Evolutionary conservation across 2,797 vertebrate species (phyloP), one percentile per base, ranked within the genome.

Genomic region (Lepilemur septentrionalis): DNA sequence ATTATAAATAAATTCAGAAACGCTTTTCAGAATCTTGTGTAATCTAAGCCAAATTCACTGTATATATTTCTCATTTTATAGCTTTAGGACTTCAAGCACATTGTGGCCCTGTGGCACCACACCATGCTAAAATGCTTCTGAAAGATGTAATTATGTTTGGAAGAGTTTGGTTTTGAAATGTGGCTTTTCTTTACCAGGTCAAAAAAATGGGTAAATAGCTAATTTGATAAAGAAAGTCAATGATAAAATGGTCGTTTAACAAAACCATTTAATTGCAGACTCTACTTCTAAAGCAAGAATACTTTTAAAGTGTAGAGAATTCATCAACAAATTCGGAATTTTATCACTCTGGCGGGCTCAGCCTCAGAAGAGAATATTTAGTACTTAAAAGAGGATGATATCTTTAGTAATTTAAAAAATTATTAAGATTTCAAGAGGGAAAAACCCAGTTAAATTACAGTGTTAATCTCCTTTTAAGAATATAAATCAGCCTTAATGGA

Each of bases 341-440:
- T 70, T 75, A 87, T 38, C 63, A 70, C 43, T 70, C 20, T 83
- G 32, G 41, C 20, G 25, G n/a, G 14, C 32, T 80, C 4, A 69
- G 13, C 32, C 52, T 90, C 76, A 57, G n/a, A 86, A 28, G 7
- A 91, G 35, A 94, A 41, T 90, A 83, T 75, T 80, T 38, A 75
- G 8, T 70, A 75, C 50, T 80, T 63, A 46, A 73, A 83, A 25
- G 50, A 89, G 25, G 87, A 52, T 10, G 48, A 38, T 80, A n/a
- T 89, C 89, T 50, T 80, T 75, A 85, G 25, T 70, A 80, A 88
- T 52, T 84, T 80, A 86, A 76, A 59, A 87, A 83, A 93, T 73
- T 70, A 25, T 84, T 80, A 48, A 25, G 5, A 89, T 96, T 84
- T 94, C 65, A 93, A 35, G 7, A 52, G 48, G 41, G 52, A 92